Evolutionary conservation across 2,888 invertebrate genomes (phyloP).

Genomic region (Lasioglossum marginatum): DNA sequence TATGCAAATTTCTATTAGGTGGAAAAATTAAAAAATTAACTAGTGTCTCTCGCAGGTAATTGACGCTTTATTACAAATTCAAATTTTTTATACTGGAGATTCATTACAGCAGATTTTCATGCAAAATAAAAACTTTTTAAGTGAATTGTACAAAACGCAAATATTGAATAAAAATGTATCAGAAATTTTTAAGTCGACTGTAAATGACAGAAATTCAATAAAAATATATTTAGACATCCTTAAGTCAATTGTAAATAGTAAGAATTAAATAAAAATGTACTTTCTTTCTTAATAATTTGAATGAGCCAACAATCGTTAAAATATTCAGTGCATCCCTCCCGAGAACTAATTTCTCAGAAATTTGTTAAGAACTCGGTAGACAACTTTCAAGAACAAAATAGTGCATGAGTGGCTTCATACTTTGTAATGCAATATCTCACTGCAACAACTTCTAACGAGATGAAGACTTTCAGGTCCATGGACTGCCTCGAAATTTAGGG

Average conservation of each 20-base stretch:
- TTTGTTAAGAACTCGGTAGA: background rate
- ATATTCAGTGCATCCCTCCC: background rate
- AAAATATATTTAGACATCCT: no score
- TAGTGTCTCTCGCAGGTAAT: background rate
- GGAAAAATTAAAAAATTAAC: no score
- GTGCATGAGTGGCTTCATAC: background rate
- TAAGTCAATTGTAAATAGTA: no score
- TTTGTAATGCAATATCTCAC: background rate
- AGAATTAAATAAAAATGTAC: no score
- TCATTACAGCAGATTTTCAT: no score
- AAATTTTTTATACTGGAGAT: no score
- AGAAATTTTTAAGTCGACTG: background rate
- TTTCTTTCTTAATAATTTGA: no score
- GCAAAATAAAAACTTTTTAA: no score
- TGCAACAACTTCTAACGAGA: slow-evolving; percentile 31
- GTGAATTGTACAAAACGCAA: no score
- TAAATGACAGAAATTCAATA: background rate
- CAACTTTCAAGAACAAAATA: background rate
- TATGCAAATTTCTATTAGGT: background rate
- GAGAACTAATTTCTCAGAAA: background rate
- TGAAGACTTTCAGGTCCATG: slow-evolving; percentile 14
- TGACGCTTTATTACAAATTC: no score
- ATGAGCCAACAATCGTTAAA: background rate
- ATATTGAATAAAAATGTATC: no score
- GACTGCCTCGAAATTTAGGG: background rate